Percentiles rank a stretch among this genome's conserved stretches.
These are phyloP conservation scores for Thera obeliscata DNA, from an alignment of 2,888 invertebrate genomes.

Conservation along the genomic window DNA sequence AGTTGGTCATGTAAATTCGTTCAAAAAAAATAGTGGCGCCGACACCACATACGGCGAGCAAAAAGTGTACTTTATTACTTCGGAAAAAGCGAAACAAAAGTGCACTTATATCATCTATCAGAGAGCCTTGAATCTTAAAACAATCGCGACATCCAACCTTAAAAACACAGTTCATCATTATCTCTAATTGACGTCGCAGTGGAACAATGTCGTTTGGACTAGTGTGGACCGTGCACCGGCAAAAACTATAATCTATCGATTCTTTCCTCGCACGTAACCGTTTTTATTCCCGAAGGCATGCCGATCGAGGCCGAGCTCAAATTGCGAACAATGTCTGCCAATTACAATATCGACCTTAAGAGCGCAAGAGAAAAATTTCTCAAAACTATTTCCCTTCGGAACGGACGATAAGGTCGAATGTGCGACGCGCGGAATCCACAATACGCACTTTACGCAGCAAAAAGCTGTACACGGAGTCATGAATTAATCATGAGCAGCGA, in stretches of 20 bases:
- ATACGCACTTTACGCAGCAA: slow-evolving; percentile 70
- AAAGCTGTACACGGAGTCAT: slow-evolving; percentile 64
- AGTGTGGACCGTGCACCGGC: slow-evolving; percentile 55
- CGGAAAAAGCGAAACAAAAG: slow-evolving; percentile 37
- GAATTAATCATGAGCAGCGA: slow-evolving; percentile 78
- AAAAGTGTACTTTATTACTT: slow-evolving; percentile 35
- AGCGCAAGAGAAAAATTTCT: slow-evolving; percentile 50
- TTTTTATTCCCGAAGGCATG: slow-evolving; percentile 72
- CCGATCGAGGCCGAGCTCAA: slow-evolving; percentile 63
- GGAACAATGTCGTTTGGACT: slow-evolving; percentile 73
- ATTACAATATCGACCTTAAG: slow-evolving; percentile 73
- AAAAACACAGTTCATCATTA: slow-evolving; percentile 76
- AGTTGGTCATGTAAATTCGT: slow-evolving; percentile 36
- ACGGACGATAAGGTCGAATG: slow-evolving; percentile 47
- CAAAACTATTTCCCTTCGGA: slow-evolving; percentile 42
- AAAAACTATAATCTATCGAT: slow-evolving; percentile 80
- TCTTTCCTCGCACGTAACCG: slow-evolving; percentile 71
- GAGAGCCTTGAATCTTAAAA: slow-evolving; percentile 51
- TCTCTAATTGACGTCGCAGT: slow-evolving; percentile 75
- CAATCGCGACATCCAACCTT: slow-evolving; percentile 60
- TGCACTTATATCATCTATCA: slow-evolving; percentile 45
- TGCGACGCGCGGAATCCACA: slow-evolving; percentile 50
- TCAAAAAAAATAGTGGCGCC: slow-evolving; percentile 34
- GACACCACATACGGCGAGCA: slow-evolving; percentile 29
- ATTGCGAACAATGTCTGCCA: slow-evolving; percentile 61